Evolutionary conservation across 2,888 invertebrate genomes (phyloP), one percentile per base, ranked within the genome.

Genomic region (Mactromeris polynyma): DNA sequence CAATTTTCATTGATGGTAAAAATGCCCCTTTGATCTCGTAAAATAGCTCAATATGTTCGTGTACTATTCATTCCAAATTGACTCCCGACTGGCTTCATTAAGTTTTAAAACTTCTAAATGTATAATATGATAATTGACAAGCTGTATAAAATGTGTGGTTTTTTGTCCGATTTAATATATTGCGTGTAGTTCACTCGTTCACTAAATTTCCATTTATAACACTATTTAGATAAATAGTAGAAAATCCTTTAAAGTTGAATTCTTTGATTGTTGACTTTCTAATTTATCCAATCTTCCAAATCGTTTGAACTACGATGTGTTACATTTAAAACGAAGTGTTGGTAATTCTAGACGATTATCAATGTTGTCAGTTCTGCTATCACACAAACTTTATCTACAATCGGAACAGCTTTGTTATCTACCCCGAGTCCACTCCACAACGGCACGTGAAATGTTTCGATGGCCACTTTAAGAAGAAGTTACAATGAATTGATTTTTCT

Each of bases 191-290:
- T 26, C 31, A 31, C 42, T 79, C 79, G 26, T 79, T 79, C 46
- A 79, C 40, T 14, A 38, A 54, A 51, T 46, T 78, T 21, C 54
- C 84, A 51, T 78, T 84, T 78, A 78, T 40, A 77, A 54, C 54
- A 54, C 46, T 77, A 38, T 84, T 84, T 84, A 78, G 78, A 54
- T 84, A 78, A 84, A 77, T 69, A 36, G 17, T 54, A 54, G 38
- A 73, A 73, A 84, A 83, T 73, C 84, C 46, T 84, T 78, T 84
- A 69, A 84, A 54, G 84, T 84, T 84, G 42, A 46, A 84, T 38
- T 36, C 83, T 46, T 84, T 78, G 84, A 54, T 54, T 77, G 77
- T 84, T 84, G 69, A 54, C 78, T 84, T 77, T 73, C 42, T 73
- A 26, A 51, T 51, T 84, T 78, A 51, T 78, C 78, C 78, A 78